Base-by-base conservation (phyloP, 2,797 vertebrate genomes). In the Rhinogobio ventralis region DNA sequence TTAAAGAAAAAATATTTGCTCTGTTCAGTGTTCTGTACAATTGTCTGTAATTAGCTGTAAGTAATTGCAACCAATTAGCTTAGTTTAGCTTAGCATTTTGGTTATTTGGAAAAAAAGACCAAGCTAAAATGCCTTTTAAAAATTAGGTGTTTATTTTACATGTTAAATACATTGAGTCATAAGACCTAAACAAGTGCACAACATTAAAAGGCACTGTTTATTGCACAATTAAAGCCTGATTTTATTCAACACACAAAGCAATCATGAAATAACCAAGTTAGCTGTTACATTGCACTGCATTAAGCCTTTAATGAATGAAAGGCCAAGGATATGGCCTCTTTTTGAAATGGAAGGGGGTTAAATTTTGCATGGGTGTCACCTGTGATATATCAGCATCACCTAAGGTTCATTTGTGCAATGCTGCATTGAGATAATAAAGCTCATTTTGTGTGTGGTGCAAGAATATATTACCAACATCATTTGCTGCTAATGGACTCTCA, bases 401-500 rank as follows among this genome's bases (percentile, higher is more conserved):
- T 75, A 67, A 77, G 46, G 64, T 68, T 66, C 80, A 87, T 81
- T 57, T 85, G 78, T 83, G 67, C 71, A 81, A 78, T 42, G 75
- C 80, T 77, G 69, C 67, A 51, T 23, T 57, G 75, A 57, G 73
- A 78, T 23, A 66, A 76, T 68, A 82, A 78, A 82, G 81, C 87
- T 83, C 74, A 57, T 49, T 72, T 86, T 80, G 77, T 36, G 51
- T 66, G 42, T 67, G 55, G 53, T 84, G 82, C 49, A 79, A 74
- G 57, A 85, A 79, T 83, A 80, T 86, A 85, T 90, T 82, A 82
- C 79, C 60, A 86, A 83, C 87, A 85, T 83, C 51, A 74, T 88
- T 89, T 86, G 67, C 46, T 49, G 51, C 82, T 91, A 90, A 92
- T 91, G 89, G 86, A 86, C 86, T 90, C 55, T 33, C 82, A 73